Evolutionary conservation across 2,113 vertebrate genomes (phyloP).

Genomic region (Aegotheles bennettii): DNA sequence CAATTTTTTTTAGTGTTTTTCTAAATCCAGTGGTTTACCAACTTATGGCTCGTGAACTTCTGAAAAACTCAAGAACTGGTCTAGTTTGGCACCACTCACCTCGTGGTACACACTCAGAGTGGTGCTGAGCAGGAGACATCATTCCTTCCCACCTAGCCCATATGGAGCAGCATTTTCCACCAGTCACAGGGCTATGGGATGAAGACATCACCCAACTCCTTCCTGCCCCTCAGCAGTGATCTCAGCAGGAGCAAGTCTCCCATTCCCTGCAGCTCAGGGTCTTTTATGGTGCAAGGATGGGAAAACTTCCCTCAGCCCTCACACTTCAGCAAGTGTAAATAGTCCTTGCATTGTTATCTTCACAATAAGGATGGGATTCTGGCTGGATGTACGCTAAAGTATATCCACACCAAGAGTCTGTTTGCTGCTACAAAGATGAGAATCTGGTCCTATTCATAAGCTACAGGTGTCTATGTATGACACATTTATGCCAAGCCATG

Average conservation of each 20-base stretch:
- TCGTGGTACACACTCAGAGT: rapidly evolving
- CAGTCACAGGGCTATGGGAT: neutral
- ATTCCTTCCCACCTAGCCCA: neutral
- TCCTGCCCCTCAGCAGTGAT: neutral
- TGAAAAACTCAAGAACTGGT: neutral
- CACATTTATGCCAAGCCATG: rapidly evolving
- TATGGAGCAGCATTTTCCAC: neutral
- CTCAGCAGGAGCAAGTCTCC: neutral
- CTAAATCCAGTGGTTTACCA: neutral
- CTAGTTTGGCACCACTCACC: neutral
- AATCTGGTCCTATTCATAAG: neutral
- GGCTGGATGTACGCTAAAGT: neutral
- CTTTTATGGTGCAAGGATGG: neutral
- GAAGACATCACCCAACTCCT: neutral
- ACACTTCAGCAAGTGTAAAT: neutral
- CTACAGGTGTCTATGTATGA: neutral
- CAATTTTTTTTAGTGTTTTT: neutral
- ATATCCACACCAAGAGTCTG: neutral
- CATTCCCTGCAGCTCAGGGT: neutral
- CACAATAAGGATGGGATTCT: neutral
- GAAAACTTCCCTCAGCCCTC: neutral
- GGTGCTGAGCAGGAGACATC: neutral
- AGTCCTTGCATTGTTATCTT: rapidly evolving
- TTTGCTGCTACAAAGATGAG: neutral
- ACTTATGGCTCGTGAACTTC: neutral